Conservation (phyloP, 2,113 vertebrate genomes). For the Dromaius novaehollandiae region DNA sequence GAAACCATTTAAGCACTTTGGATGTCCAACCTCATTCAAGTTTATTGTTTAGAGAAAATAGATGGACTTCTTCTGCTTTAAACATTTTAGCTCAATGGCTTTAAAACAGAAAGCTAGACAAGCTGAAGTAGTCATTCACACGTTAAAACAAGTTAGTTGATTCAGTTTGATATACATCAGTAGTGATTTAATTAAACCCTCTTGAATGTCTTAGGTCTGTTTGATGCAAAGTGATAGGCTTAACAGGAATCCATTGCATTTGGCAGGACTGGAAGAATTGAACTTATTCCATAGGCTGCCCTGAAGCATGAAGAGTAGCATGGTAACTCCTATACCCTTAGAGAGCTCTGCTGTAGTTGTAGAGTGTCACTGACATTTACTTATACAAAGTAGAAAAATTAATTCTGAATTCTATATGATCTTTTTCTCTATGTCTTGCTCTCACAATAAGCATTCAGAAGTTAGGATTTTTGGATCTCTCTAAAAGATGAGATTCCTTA, state of each 20-base stretch:
- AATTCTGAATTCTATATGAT: background rate
- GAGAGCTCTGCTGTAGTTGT: background rate
- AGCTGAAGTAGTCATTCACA: background rate
- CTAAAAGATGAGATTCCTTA: background rate
- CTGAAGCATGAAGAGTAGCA: background rate
- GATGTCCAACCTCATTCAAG: background rate
- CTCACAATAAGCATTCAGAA: background rate
- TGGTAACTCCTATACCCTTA: background rate
- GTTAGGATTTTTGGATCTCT: background rate
- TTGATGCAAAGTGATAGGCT: background rate
- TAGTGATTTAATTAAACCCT: background rate
- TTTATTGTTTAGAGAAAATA: background rate
- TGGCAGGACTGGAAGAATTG: background rate
- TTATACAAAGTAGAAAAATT: background rate
- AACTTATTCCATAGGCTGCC: background rate
- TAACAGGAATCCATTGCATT: background rate
- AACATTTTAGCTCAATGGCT: background rate
- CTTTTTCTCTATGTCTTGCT: background rate
- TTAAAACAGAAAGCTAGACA: background rate
- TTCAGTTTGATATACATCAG: background rate
- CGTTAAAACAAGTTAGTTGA: background rate
- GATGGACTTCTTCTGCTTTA: background rate
- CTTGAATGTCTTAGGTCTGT: background rate
- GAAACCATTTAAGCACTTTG: background rate
- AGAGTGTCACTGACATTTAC: background rate